phyloP scores from a whole-genome alignment of 2,113 vertebrate genomes.

The Mola mola region DNA sequence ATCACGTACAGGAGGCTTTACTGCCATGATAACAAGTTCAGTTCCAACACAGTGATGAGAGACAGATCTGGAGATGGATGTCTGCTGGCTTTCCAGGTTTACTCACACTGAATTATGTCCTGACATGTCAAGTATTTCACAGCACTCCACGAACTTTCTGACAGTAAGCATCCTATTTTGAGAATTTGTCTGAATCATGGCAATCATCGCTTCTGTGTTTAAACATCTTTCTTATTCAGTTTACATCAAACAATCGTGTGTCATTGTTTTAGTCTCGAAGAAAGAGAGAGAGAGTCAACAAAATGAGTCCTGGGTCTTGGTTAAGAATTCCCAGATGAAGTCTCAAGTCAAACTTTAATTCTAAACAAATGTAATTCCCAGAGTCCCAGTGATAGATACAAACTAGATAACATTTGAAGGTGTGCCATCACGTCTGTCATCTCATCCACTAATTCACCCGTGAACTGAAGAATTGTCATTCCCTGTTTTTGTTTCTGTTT shows the following conservation, averaged over 20 bases:
- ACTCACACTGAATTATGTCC: conserved; percentile 43
- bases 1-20: not conserved
- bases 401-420: too few species aligned
- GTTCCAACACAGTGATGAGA: conserved; percentile 34
- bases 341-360: too few species aligned
- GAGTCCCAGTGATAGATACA: too few species aligned
- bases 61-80: conserved; percentile 36
- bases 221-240: not conserved
- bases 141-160: not conserved
- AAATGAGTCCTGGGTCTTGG: too few species aligned
- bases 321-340: too few species aligned
- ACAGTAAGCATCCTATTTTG: not conserved
- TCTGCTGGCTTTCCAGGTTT: conserved; percentile 49
- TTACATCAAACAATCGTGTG: not conserved
- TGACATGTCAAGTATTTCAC: conserved; percentile 19
- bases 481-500: too few species aligned
- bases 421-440: too few species aligned
- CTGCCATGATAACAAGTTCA: conserved; percentile 15
- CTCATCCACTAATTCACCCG: too few species aligned
- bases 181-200: not conserved
- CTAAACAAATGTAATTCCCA: too few species aligned
- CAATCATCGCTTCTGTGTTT: not conserved
- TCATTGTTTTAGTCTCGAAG: too few species aligned
- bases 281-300: too few species aligned
- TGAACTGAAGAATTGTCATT: too few species aligned